Evolutionary conservation across 2,797 vertebrate genomes (phyloP).

Genomic region (Pelochelys cantorii): DNA sequence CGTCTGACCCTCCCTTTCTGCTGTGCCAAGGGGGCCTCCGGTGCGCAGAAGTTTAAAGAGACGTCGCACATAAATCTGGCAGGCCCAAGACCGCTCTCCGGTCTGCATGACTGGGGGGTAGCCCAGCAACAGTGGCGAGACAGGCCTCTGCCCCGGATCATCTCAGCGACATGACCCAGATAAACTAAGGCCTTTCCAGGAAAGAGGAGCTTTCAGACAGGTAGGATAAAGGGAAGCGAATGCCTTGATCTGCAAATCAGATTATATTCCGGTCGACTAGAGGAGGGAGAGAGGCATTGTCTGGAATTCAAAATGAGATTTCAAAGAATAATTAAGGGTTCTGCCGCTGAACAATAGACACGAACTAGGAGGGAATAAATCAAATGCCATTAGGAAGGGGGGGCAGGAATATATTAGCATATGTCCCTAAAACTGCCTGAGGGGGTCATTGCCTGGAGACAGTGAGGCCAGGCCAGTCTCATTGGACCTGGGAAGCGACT

Average conservation of each 20-base stretch:
- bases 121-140: not conserved
- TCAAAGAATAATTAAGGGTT: constrained; percentile 51
- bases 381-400: constrained; percentile 36
- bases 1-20: not conserved
- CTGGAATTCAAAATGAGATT: constrained; percentile 49
- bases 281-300: not conserved
- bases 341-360: not conserved
- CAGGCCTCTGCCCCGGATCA: not conserved
- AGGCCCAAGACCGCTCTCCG: accelerated
- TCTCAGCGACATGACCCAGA: accelerated
- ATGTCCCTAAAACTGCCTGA: constrained; percentile 23
- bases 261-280: not conserved
- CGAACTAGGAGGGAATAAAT: constrained; percentile 55
- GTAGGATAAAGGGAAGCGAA: not conserved
- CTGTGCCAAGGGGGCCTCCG: not conserved
- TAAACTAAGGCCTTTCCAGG: not conserved
- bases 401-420: constrained; percentile 41
- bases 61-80: not conserved
- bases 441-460: not conserved
- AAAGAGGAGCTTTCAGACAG: not conserved
- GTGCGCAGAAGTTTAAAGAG: constrained; percentile 1
- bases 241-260: constrained; percentile 8
- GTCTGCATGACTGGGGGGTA: not conserved
- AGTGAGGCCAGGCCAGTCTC: constrained; percentile 4
- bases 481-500: accelerated